Conservation (phyloP, 2,113 vertebrate genomes). For the Pungitius pungitius region DNA sequence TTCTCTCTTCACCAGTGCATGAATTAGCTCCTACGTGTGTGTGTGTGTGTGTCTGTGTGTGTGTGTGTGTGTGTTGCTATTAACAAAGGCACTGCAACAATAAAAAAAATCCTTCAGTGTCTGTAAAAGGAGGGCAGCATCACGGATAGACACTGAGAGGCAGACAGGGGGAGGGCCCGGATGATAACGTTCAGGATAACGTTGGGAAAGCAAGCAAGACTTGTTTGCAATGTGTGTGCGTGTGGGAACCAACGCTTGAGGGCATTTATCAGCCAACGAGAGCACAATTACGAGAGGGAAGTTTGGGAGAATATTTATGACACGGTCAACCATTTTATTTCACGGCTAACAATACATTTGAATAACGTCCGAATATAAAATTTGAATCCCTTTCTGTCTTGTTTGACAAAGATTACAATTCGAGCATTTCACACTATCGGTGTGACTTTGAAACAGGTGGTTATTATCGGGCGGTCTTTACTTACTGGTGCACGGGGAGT, state of each 20-base stretch:
- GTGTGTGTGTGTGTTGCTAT: constrained; percentile 41
- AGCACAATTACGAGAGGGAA: constrained; percentile 25
- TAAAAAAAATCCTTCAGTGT: constrained; percentile 42
- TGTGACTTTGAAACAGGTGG: neutral
- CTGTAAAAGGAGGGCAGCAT: constrained; percentile 11
- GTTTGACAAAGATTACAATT: neutral
- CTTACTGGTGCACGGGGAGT: constrained; percentile 94
- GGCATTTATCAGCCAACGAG: constrained; percentile 48
- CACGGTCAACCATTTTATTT: constrained; percentile 7
- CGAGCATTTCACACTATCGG: neutral
- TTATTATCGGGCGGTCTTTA: constrained; percentile 9
- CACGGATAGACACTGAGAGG: constrained; percentile 15
- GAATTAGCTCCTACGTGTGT: constrained; percentile 52
- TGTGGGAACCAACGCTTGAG: constrained; percentile 37
- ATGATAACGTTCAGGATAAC: constrained; percentile 62
- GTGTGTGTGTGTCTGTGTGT: neutral
- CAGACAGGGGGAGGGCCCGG: constrained; percentile 11
- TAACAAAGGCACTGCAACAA: constrained; percentile 33
- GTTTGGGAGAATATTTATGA: constrained; percentile 20
- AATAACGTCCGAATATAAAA: neutral
- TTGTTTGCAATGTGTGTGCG: constrained; percentile 55
- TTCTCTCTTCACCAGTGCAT: constrained; percentile 45
- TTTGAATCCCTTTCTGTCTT: neutral
- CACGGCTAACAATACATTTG: constrained; percentile 13
- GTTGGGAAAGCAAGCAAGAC: constrained; percentile 66